Percentiles rank a stretch among this genome's conserved stretches.
These are phyloP conservation scores for Hypomecis punctinalis DNA, from an alignment of 2,888 invertebrate genomes.

Conservation along the genomic window DNA sequence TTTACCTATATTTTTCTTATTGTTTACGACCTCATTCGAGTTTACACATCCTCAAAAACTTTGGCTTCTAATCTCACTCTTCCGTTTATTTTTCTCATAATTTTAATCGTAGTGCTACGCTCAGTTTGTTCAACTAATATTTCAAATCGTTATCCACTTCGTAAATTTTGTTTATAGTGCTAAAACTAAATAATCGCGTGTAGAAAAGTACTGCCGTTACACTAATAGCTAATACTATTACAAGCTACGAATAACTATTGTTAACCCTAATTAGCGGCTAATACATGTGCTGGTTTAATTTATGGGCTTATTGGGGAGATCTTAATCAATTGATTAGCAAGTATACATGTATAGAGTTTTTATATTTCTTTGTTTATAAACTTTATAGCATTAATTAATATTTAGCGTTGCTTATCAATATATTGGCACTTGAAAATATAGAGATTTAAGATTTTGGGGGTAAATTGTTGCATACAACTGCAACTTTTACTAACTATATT, in stretches of 20 bases:
- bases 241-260: slow-evolving; percentile 14
- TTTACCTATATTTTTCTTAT: no score
- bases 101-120: neutral
- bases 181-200: slow-evolving; percentile 21
- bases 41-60: no score
- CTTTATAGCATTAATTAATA: no score
- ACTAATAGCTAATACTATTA: slow-evolving; percentile 18
- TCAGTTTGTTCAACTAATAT: neutral
- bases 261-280: slow-evolving; percentile 19
- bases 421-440: no score
- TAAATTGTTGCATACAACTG: no score
- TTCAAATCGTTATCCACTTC: neutral
- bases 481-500: no score
- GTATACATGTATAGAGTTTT: neutral
- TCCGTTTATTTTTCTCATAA: no score
- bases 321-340: slow-evolving; percentile 16
- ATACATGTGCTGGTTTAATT: slow-evolving; percentile 22
- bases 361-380: neutral
- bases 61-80: no score
- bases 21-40: no score
- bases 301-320: slow-evolving; percentile 16
- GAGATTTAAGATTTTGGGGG: no score
- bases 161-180: neutral
- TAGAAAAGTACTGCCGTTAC: slow-evolving; percentile 6
- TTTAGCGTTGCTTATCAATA: no score